Conservation (phyloP, 35 echinoderm and acorn worm species). For the Holothuria glaberrima region DNA sequence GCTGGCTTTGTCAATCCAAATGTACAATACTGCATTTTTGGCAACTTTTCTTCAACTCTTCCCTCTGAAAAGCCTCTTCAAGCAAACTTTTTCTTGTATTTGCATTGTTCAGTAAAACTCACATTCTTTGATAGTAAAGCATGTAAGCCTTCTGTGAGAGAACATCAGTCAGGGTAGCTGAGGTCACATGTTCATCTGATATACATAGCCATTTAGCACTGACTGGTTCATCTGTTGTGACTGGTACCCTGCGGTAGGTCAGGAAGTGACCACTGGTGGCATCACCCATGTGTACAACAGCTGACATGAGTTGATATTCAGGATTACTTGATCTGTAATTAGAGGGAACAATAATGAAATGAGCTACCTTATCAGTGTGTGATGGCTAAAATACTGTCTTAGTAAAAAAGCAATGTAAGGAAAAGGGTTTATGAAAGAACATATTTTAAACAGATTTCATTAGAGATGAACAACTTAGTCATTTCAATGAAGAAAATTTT, state of each 20-base stretch:
- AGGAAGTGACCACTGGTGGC: constrained; percentile 92
- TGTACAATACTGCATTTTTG: neutral
- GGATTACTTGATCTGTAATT: constrained; percentile 60
- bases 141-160: constrained; percentile 91
- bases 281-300: constrained; percentile 90
- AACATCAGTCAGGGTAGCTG: constrained; percentile 72
- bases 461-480: too few relatives aligned
- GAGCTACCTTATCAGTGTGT: too few relatives aligned
- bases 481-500: too few relatives aligned
- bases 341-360: too few relatives aligned
- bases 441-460: neutral
- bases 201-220: constrained; percentile 76
- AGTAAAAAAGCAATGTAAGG: neutral
- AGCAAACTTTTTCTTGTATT: neutral
- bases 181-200: constrained; percentile 75
- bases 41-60: neutral
- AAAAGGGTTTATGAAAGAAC: neutral
- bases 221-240: constrained; percentile 34
- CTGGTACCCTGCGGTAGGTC: constrained; percentile 86
- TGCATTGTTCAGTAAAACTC: neutral
- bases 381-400: neutral
- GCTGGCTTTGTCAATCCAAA: neutral
- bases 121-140: constrained; percentile 94
- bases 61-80: neutral
- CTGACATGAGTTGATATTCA: constrained; percentile 76